Conservation (phyloP, 2,113 vertebrate species). For the Oncorhynchus mykiss region DNA sequence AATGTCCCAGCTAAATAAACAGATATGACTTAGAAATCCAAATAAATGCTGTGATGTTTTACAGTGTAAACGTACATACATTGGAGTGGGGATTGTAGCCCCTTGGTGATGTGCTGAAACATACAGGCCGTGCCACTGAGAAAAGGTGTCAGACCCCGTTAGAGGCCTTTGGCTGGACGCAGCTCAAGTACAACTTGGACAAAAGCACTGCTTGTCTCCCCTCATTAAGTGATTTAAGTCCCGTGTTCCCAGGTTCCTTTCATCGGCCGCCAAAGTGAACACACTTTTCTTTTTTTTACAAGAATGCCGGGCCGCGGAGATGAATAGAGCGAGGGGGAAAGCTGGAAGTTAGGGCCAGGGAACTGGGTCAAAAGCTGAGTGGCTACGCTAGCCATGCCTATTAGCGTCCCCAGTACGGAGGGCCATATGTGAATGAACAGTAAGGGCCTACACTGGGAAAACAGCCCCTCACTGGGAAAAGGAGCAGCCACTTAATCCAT, state of each 20-base stretch:
- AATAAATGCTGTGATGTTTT: neutral
- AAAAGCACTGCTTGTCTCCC: conserved; percentile 71
- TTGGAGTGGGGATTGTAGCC: neutral
- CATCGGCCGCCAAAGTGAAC: conserved; percentile 67
- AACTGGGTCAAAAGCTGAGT: conserved; percentile 56
- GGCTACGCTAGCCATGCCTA: conserved; percentile 52
- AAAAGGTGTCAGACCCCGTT: conserved; percentile 39
- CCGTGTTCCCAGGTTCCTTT: conserved; percentile 67
- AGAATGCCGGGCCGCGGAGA: conserved; percentile 41
- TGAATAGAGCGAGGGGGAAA: conserved; percentile 63
- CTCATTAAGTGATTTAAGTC: conserved; percentile 75
- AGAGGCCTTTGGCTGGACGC: conserved; percentile 19
- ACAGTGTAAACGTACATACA: neutral
- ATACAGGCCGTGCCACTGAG: conserved; percentile 26
- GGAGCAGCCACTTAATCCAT: conserved; percentile 63
- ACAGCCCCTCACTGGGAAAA: conserved; percentile 41
- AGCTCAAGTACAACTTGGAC: conserved; percentile 39
- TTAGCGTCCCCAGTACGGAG: conserved; percentile 50
- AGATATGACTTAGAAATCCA: neutral
- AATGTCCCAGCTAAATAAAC: too few relatives aligned
- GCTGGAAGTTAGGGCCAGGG: conserved; percentile 56
- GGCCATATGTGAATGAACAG: conserved; percentile 43
- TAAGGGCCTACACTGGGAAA: conserved; percentile 20
- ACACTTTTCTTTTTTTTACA: conserved; percentile 38
- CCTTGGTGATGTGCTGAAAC: conserved; percentile 13